These are phyloP conservation scores for Cataglyphis livida DNA, from an alignment of 2,888 invertebrate species.

Conservation along the genomic window DNA sequence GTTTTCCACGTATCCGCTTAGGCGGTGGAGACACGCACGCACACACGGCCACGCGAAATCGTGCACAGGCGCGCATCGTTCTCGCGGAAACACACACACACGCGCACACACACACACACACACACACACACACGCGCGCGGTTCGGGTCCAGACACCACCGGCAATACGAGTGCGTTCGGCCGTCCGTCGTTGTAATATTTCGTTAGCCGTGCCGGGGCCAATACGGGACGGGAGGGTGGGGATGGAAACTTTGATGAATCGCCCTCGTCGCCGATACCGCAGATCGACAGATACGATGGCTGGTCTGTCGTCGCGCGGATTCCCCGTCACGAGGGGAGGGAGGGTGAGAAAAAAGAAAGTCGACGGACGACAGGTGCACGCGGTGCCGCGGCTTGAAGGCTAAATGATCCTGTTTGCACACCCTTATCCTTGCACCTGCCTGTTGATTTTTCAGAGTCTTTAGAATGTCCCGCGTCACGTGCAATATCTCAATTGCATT, in stretches of 20 bases:
- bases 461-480: slow-evolving; percentile 35
- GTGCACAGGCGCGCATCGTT: slow-evolving; percentile 34
- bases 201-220: slow-evolving; percentile 67
- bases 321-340: slow-evolving; percentile 66
- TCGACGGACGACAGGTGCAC: slow-evolving; percentile 72
- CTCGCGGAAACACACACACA: slow-evolving; percentile 40
- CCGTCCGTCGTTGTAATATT: slow-evolving; percentile 72
- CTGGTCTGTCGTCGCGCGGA: slow-evolving; percentile 74
- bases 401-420: slow-evolving; percentile 73
- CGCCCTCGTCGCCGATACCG: slow-evolving; percentile 79
- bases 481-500: slow-evolving; percentile 1
- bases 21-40: slow-evolving; percentile 66
- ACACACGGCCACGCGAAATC: slow-evolving; percentile 34
- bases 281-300: slow-evolving; percentile 80
- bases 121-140: background rate
- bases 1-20: slow-evolving; percentile 78
- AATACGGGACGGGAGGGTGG: slow-evolving; percentile 44
- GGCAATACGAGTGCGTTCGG: slow-evolving; percentile 57
- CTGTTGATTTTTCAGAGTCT: slow-evolving; percentile 61
- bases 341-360: slow-evolving; percentile 67
- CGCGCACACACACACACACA: too few species aligned
- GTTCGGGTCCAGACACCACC: slow-evolving; percentile 52
- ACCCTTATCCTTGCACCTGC: slow-evolving; percentile 52
- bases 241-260: slow-evolving; percentile 77
- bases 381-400: slow-evolving; percentile 68